Conservation (phyloP, 2,113 vertebrate species). For the Oncorhynchus kisutch region DNA sequence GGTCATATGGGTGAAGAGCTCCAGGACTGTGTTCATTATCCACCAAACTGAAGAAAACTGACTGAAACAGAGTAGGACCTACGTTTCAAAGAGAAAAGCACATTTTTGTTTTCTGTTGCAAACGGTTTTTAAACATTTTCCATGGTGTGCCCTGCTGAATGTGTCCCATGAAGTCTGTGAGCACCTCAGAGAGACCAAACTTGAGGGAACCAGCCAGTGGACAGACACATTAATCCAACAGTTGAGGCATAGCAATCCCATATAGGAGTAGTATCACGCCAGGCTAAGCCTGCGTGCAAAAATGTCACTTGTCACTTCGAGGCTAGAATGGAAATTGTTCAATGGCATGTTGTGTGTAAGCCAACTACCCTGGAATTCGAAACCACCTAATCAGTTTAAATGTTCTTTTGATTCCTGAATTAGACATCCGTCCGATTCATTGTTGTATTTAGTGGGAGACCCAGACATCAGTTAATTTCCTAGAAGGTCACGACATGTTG, state of each 20-base stretch:
- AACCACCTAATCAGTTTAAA: conserved; percentile 47
- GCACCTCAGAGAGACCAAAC: neutral
- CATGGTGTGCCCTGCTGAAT: too few relatives aligned
- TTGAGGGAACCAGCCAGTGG: neutral
- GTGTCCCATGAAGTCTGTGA: conserved; percentile 4
- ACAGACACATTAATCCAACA: conserved; percentile 13
- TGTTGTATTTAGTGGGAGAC: conserved; percentile 77
- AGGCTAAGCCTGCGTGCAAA: conserved; percentile 13
- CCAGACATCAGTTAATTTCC: conserved; percentile 85
- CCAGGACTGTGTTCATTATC: too few relatives aligned
- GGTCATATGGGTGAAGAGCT: too few relatives aligned
- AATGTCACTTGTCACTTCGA: conserved; percentile 29
- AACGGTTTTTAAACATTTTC: neutral
- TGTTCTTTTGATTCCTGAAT: conserved; percentile 48
- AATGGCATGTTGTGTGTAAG: neutral
- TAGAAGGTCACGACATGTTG: conserved; percentile 78
- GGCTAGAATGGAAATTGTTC: conserved; percentile 20
- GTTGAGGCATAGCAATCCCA: neutral
- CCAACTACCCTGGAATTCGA: conserved; percentile 35
- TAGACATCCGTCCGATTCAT: conserved; percentile 61
- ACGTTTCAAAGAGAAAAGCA: too few relatives aligned
- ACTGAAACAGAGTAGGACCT: too few relatives aligned
- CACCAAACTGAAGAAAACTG: too few relatives aligned
- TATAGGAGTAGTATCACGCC: neutral
- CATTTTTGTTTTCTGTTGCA: too few relatives aligned